phyloP scores from a whole-genome alignment of 1,140 invertebrate genomes.

The Hyphantria cunea region DNA sequence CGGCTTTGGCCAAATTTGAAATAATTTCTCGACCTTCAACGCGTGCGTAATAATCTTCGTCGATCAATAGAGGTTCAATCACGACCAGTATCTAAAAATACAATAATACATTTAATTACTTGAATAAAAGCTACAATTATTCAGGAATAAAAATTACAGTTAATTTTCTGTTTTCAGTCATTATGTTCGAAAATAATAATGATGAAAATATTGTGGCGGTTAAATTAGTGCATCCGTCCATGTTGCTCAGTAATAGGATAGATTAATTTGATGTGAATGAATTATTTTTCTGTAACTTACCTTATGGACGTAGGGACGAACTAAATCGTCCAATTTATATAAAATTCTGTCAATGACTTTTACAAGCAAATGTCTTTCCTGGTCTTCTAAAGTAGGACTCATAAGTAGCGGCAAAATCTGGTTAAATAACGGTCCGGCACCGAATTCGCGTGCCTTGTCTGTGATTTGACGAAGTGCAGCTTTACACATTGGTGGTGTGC shows the following conservation, averaged over 20 bases:
- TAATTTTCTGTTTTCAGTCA: too few relatives aligned
- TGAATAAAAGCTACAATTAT: too few relatives aligned
- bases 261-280: too few relatives aligned
- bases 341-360: slow-evolving; percentile 99
- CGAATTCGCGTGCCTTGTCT: slow-evolving; percentile 98
- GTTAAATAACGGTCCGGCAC: slow-evolving; percentile 98
- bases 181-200: too few relatives aligned
- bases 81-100: slow-evolving; percentile 95
- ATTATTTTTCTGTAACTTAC: too few relatives aligned
- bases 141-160: too few relatives aligned
- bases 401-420: slow-evolving; percentile 99
- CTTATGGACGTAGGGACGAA: slow-evolving; percentile 99
- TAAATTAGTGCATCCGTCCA: too few relatives aligned
- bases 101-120: not conserved
- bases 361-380: slow-evolving; percentile 99
- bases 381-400: slow-evolving; percentile 99
- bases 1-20: slow-evolving; percentile 99
- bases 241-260: too few relatives aligned
- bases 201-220: too few relatives aligned
- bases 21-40: slow-evolving; percentile 99
- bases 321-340: slow-evolving; percentile 99
- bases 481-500: slow-evolving; percentile 99
- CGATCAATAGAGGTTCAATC: slow-evolving; percentile 99
- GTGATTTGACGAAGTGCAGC: slow-evolving; percentile 98
- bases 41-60: slow-evolving; percentile 99